Evolutionary conservation across 2,888 invertebrate genomes (phyloP).

Genomic region (Morinoia aosen): DNA sequence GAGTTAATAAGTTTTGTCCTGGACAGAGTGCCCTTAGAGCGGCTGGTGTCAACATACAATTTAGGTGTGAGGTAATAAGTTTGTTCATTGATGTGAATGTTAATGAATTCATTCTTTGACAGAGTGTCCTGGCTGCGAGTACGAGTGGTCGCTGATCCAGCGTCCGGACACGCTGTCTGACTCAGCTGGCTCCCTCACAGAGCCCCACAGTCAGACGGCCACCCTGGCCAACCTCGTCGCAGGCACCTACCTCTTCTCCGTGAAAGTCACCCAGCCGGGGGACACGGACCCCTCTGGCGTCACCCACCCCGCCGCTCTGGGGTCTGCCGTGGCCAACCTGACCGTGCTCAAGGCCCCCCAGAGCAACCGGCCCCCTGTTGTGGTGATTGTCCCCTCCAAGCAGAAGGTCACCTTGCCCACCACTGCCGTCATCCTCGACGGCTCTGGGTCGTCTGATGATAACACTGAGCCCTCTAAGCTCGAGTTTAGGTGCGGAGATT

Average conservation of each 20-base stretch:
- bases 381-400: constrained; percentile 86
- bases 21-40: no score
- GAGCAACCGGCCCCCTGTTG: constrained; percentile 84
- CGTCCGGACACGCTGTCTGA: constrained; percentile 54
- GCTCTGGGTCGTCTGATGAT: constrained; percentile 80
- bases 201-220: constrained; percentile 60
- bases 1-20: no score
- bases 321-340: constrained; percentile 68
- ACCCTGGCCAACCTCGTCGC: constrained; percentile 61
- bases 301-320: constrained; percentile 76
- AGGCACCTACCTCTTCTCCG: constrained; percentile 89
- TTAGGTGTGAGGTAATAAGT: no score
- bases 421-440: constrained; percentile 90
- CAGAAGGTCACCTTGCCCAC: constrained; percentile 92
- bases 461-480: constrained; percentile 70
- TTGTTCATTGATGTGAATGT: no score
- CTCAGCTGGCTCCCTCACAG: constrained; percentile 61
- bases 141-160: constrained; percentile 64
- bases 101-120: neutral
- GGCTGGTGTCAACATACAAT: no score
- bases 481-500: neutral
- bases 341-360: constrained; percentile 75
- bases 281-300: constrained; percentile 93
- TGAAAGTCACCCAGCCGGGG: constrained; percentile 84
- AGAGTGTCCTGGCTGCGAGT: constrained; percentile 55